Base-by-base conservation (phyloP, 2,888 invertebrate species). In the Pristionchus fissidentatus region DNA sequence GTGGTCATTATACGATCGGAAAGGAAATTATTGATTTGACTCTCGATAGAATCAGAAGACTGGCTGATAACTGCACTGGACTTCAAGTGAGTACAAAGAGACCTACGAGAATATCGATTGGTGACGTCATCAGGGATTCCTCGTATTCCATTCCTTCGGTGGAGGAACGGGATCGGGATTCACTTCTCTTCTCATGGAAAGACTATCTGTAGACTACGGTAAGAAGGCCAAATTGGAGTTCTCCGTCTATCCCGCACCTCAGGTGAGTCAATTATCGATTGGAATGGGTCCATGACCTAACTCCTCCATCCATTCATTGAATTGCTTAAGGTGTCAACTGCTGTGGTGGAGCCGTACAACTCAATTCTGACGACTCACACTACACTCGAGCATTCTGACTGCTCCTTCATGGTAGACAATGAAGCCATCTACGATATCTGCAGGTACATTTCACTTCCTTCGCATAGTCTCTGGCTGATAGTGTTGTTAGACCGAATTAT, bases 291-390 rank as follows among this genome's bases (percentile, higher is more conserved):
- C 22, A 22, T 1, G 19, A 22, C 38, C 8, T 75, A 4, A 8
- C 41, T 52, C 79, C 19, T 22, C 29, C 32, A 1, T 3, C 43
- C 19, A 3, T 38, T 35, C 8, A 35, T 7, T 5, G 15, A 0
- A 1, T 41, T 26, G 8, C 89, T 91, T 75, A 60, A 86, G 86
- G 86, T 96, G 35, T 96, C 96, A 49, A 96, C 97, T 1, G 96
- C 97, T 0, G 96, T 97, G 19, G 97, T 97, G 66, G 97, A 97
- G 92, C 97, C 97, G 0, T 97, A 97, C 95, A 97, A 97, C 94
- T 97, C 97, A 0, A 97, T 97, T 83, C 90, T 97, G 92, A 97
- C 97, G 92, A 97, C 97, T 86, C 97, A 97, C 94, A 97, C 97
- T 82, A 97, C 97, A 85, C 89, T 94, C 87, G 97, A 97, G 93